Conservation (phyloP, 1,140 invertebrate genomes). For the Glossosoma conforme region DNA sequence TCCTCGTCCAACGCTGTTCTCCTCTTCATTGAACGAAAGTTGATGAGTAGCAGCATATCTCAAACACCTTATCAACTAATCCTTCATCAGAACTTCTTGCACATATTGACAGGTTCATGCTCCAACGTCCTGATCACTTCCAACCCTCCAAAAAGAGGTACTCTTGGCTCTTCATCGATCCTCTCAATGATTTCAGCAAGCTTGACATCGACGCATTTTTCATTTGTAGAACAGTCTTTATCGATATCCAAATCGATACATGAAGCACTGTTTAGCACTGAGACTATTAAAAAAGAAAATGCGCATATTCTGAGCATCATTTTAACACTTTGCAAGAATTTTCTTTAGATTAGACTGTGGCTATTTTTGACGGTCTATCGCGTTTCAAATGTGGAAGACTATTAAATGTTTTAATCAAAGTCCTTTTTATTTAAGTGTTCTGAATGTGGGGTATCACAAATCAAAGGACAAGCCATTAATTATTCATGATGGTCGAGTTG, state of each 20-base stretch:
- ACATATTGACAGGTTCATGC: constrained; percentile 31
- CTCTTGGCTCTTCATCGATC: constrained; percentile 39
- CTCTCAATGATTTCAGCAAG: constrained; percentile 43
- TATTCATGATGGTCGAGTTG: constrained; percentile 17
- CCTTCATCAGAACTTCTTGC: constrained; percentile 26
- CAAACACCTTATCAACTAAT: constrained; percentile 39
- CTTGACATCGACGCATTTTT: constrained; percentile 38
- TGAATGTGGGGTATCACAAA: constrained; percentile 26
- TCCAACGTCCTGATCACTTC: constrained; percentile 35
- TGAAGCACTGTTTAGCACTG: constrained; percentile 2
- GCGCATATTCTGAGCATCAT: constrained; percentile 2
- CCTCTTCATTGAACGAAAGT: constrained; percentile 38
- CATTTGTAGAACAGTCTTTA: constrained; percentile 27
- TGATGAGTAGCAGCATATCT: constrained; percentile 43
- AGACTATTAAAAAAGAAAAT: constrained; percentile 7
- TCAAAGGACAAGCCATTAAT: constrained; percentile 22
- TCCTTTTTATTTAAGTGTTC: constrained; percentile 24
- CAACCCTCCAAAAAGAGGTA: constrained; percentile 41
- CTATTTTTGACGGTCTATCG: constrained; percentile 16
- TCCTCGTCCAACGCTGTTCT: constrained; percentile 35
- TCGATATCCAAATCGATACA: constrained; percentile 17
- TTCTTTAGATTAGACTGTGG: background rate
- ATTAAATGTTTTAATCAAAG: constrained; percentile 15
- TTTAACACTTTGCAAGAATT: constrained; percentile 4
- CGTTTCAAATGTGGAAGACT: constrained; percentile 17